These are phyloP conservation scores for Esox masquinongy DNA, from an alignment of 2,797 vertebrate species.

Conservation along the genomic window DNA sequence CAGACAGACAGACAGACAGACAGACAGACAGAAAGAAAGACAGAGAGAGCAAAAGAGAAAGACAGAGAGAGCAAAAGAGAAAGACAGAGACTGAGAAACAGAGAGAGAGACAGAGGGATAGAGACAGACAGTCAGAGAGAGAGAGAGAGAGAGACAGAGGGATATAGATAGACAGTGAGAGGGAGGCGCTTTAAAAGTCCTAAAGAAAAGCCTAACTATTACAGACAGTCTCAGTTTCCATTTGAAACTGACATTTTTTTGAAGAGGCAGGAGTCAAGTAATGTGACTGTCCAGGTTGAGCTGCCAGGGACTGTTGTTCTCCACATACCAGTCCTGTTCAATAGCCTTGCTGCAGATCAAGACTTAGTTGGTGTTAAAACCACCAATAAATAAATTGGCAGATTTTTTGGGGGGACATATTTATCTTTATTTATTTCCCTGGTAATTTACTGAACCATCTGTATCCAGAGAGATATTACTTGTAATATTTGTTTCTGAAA, in stretches of 20 bases:
- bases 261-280: not conserved
- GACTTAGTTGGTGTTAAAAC: not conserved
- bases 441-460: not conserved
- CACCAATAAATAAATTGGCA: not conserved
- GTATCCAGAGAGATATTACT: not conserved
- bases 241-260: not conserved
- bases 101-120: too few species aligned
- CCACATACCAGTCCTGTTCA: not conserved
- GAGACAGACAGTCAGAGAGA: conserved; percentile 17
- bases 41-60: not conserved
- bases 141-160: conserved; percentile 16
- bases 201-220: not conserved
- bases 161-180: not conserved
- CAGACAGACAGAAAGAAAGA: conserved; percentile 21
- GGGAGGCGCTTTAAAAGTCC: not conserved
- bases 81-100: too few species aligned
- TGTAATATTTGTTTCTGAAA: not conserved
- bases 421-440: not conserved
- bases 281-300: not conserved
- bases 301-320: conserved; percentile 12
- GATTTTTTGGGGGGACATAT: not conserved
- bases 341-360: not conserved
- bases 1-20: too few species aligned
- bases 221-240: not conserved
- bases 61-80: not conserved